Base-by-base conservation (phyloP, 2,888 invertebrate genomes). In the Hemistola chrysoprasaria region DNA sequence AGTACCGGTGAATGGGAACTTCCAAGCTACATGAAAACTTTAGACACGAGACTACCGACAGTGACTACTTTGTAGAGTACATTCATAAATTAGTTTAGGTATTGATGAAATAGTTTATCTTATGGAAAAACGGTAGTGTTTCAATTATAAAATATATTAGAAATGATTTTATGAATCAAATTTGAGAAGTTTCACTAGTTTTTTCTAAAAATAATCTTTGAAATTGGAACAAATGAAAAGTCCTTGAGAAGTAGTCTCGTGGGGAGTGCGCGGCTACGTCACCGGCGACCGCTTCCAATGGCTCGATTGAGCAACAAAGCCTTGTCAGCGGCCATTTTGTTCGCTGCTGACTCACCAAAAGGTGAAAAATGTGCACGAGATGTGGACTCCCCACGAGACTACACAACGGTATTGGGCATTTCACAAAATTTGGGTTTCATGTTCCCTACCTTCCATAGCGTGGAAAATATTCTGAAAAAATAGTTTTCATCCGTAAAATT, bases 241-340 rank as follows among this genome's bases (percentile, higher is more conserved):
- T 87, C 87, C 88, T 88, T 87, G 87, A 82, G 78, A 86, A 77
- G 58, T 79, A 87, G 87, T 85, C 88, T 88, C 87, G 84, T 78
- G 77, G 71, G 86, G 78, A 85, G 87, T 85, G 71, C 76, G 20
- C 21, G 61, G 53, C 64, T 78, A 86, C 88, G 88, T 88, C 87
- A 87, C 66, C 60, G 63, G 64, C 70, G 59, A 67, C 65, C 61
- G 71, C 71, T 61, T 74, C 71, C 67, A 62, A 62, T 65, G 60
- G 63, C 64, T 72, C 59, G 78, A 86, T 87, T 87, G 87, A 86
- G 72, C 77, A 75, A 78, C 71, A 79, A 78, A 84, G 79, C 85
- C 86, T 87, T 77, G 78, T 71, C 76, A 86, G 90, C 90, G 88
- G 92, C 92, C 92, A 92, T 92, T 90, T 92, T 92, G 90, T 80